phyloP scores from a whole-genome alignment of 2,797 vertebrate genomes.

The Macrochelys suwanniensis region DNA sequence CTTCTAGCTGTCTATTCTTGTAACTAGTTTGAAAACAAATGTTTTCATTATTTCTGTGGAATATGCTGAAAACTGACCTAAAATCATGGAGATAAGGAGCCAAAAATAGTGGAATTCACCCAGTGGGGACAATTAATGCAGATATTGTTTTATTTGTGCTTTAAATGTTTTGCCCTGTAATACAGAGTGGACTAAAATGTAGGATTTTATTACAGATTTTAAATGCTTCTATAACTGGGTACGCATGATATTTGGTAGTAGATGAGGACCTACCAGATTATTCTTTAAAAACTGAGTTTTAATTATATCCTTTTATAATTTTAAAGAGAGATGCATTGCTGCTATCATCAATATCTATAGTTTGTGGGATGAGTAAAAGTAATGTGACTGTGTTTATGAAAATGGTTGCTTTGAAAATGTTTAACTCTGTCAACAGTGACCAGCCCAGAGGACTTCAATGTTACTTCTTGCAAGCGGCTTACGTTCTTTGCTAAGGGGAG shows the following conservation, averaged over 20 bases:
- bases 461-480: background rate
- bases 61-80: background rate
- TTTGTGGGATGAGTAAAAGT: background rate
- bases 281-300: background rate
- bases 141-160: background rate
- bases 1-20: background rate
- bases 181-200: background rate
- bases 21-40: background rate
- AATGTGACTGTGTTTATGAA: background rate
- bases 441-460: background rate
- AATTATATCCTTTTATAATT: background rate
- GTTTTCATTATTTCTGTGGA: background rate
- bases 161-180: background rate
- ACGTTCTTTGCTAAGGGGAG: background rate
- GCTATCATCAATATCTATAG: background rate
- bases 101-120: background rate
- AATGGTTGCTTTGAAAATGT: background rate
- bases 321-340: background rate
- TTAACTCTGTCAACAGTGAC: background rate
- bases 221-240: background rate
- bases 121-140: background rate
- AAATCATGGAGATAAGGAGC: background rate
- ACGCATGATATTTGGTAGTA: background rate
- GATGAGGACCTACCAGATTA: too few relatives aligned
- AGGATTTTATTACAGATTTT: background rate